phyloP scores from a whole-genome alignment of 2,888 invertebrate genomes.

The Melanophora roralis region DNA sequence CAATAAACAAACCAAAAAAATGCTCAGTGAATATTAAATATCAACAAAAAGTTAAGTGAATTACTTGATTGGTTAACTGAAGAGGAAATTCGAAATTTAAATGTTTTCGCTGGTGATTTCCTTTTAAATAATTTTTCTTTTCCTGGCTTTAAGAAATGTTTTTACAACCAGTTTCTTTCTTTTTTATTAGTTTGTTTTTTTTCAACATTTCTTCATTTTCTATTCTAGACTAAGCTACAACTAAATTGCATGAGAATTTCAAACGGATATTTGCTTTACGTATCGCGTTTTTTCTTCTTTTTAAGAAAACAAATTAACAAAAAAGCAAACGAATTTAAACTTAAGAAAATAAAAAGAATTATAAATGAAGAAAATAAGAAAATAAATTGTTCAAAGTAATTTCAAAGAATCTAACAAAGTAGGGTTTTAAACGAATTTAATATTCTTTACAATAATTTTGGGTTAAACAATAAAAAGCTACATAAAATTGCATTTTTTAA shows the following conservation, averaged over 20 bases:
- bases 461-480: too few species aligned
- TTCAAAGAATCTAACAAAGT: not conserved
- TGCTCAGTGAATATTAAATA: constrained; percentile 6
- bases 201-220: not conserved
- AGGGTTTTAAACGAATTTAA: not conserved
- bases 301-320: not conserved
- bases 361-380: not conserved
- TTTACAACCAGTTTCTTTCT: constrained; percentile 3
- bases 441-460: not conserved
- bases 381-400: not conserved
- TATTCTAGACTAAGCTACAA: constrained; percentile 7
- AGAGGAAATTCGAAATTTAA: constrained; percentile 51
- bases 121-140: constrained; percentile 37
- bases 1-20: not conserved
- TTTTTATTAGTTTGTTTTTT: not conserved
- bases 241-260: constrained; percentile 23
- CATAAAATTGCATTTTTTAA: too few species aligned
- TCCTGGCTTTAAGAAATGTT: constrained; percentile 44
- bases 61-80: constrained; percentile 40
- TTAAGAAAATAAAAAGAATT: not conserved
- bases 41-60: constrained; percentile 38
- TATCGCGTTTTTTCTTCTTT: not conserved
- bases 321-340: not conserved
- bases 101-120: constrained; percentile 49
- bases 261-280: constrained; percentile 11